These are phyloP conservation scores for Elmis aenea DNA, from an alignment of 2,888 invertebrate genomes.

Conservation along the genomic window DNA sequence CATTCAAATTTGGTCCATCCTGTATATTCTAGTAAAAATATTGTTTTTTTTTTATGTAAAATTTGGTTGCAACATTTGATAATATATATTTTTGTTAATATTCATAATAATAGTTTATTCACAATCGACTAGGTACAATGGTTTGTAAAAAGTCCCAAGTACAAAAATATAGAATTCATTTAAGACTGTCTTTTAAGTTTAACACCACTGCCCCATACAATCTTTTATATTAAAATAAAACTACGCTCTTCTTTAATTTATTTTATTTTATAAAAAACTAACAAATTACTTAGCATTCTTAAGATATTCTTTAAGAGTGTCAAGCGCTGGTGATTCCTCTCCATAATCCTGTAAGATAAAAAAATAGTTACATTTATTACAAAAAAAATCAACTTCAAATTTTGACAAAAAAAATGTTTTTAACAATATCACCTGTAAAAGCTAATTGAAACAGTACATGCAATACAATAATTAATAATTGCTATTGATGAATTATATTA, in stretches of 20 bases:
- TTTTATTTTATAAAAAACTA: constrained; percentile 43
- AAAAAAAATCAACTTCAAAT: constrained; percentile 9
- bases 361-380: constrained; percentile 9
- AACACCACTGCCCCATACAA: not conserved
- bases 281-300: constrained; percentile 66
- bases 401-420: constrained; percentile 15
- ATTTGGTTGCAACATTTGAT: too few relatives aligned
- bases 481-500: too few relatives aligned
- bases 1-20: too few relatives aligned
- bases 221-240: constrained; percentile 11
- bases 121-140: too few relatives aligned
- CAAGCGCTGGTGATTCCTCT: constrained; percentile 92
- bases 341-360: constrained; percentile 80
- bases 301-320: constrained; percentile 92
- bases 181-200: constrained; percentile 1
- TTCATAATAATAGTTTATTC: too few relatives aligned
- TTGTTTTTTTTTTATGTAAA: too few relatives aligned
- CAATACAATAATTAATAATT: not conserved
- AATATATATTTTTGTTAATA: too few relatives aligned
- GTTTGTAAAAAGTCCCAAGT: too few relatives aligned
- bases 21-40: too few relatives aligned
- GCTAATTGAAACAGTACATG: constrained; percentile 18
- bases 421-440: not conserved
- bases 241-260: constrained; percentile 19
- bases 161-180: not conserved